phyloP scores from a whole-genome alignment of 2,797 vertebrate species.

The Linurgus olivaceus region DNA sequence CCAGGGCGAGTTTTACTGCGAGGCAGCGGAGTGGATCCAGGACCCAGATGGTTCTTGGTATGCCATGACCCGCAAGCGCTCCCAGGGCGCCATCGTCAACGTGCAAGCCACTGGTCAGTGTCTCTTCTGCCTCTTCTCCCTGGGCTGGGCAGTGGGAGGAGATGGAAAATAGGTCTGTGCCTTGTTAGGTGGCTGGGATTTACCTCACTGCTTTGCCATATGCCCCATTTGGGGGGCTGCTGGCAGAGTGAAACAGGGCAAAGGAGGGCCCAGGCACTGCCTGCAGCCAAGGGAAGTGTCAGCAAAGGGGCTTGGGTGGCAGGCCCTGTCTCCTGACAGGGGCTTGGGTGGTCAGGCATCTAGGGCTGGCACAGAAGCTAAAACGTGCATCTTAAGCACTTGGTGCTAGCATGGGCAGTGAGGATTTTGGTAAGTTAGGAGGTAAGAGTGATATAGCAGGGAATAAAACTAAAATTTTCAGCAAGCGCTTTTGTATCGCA shows the following conservation, averaged over 20 bases:
- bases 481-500: neutral
- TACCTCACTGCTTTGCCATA: neutral
- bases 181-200: neutral
- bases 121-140: neutral
- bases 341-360: fast-evolving
- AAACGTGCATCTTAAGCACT: neutral
- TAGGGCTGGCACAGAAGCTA: neutral
- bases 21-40: constrained; percentile 95
- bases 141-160: neutral
- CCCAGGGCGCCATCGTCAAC: constrained; percentile 86
- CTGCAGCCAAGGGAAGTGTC: neutral
- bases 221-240: neutral
- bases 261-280: neutral
- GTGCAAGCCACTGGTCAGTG: constrained; percentile 91
- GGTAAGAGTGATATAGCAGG: neutral
- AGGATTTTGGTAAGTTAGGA: neutral
- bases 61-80: constrained; percentile 92
- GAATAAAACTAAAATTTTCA: neutral
- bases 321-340: neutral
- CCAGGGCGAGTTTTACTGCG: constrained; percentile 94
- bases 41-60: constrained; percentile 92
- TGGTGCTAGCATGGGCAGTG: neutral
- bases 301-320: neutral
- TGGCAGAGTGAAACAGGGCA: neutral
- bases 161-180: neutral